A percentile compares a stretch with the other conserved stretches of the same genome.
Conservation (phyloP, 2,113 vertebrate species). For the Illadopsis cleaveri region DNA sequence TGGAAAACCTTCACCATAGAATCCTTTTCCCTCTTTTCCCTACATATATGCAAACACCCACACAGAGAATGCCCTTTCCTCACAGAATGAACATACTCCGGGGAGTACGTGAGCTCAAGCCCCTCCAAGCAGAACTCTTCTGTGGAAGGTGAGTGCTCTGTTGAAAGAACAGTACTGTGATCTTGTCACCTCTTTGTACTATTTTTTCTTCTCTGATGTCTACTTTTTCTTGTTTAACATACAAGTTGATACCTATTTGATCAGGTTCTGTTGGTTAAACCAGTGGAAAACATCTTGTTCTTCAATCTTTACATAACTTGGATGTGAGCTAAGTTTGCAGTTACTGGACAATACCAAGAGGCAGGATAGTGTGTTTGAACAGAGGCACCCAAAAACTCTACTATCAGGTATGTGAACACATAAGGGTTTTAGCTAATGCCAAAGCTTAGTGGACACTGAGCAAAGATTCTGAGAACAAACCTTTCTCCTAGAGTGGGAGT, state of each 20-base stretch:
- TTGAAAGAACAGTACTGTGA: neutral
- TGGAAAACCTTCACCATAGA: neutral
- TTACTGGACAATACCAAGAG: neutral
- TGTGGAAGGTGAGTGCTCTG: neutral
- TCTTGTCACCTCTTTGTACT: neutral
- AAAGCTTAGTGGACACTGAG: neutral
- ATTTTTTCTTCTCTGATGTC: neutral
- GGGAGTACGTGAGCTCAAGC: neutral
- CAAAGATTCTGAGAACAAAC: neutral
- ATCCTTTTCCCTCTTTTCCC: neutral
- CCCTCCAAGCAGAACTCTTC: neutral
- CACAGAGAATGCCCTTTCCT: neutral
- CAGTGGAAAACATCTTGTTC: neutral
- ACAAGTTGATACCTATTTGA: neutral
- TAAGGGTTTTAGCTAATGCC: neutral
- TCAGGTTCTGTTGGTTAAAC: neutral
- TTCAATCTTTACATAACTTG: neutral
- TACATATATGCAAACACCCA: neutral
- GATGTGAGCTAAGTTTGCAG: neutral
- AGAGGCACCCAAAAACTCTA: neutral
- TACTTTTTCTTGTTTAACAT: neutral
- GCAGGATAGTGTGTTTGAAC: rapidly evolving
- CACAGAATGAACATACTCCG: neutral
- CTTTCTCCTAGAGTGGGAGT: neutral
- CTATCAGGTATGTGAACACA: rapidly evolving